These are phyloP conservation scores for Globodera ellingtonae DNA, from an alignment of 1,140 invertebrate species.

Conservation along the genomic window DNA sequence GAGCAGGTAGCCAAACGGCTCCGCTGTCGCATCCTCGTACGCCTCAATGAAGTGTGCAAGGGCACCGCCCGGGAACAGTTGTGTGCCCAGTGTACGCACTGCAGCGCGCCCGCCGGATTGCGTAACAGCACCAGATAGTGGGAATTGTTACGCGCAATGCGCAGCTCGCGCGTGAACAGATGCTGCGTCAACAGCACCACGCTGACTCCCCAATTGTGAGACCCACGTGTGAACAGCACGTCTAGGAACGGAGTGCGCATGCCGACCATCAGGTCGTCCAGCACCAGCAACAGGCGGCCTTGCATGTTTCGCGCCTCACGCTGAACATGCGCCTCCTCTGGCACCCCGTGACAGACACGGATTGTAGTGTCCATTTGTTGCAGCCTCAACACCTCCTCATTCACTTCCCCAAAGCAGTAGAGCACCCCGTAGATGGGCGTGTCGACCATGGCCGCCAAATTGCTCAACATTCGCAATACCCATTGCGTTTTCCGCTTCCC, in stretches of 20 bases:
- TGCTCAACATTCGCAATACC: slow-evolving; percentile 13
- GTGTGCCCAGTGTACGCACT: slow-evolving; percentile 18
- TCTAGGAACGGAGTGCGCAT: slow-evolving; percentile 27
- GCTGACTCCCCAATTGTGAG: not conserved
- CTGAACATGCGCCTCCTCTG: not conserved
- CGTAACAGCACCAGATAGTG: slow-evolving; percentile 41
- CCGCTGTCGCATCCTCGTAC: slow-evolving; percentile 32
- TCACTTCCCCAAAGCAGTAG: slow-evolving; percentile 39
- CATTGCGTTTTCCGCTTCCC: slow-evolving; percentile 34
- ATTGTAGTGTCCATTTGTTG: slow-evolving; percentile 20
- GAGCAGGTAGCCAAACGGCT: slow-evolving; percentile 31
- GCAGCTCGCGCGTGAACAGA: slow-evolving; percentile 35
- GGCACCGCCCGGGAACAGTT: slow-evolving; percentile 26
- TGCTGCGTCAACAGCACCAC: slow-evolving; percentile 18
- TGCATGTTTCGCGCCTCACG: not conserved
- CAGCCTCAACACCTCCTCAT: slow-evolving; percentile 28
- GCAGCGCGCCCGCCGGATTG: slow-evolving; percentile 35
- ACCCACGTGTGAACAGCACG: slow-evolving; percentile 28
- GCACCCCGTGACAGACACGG: not conserved
- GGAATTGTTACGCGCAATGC: slow-evolving; percentile 32
- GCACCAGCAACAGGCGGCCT: not conserved
- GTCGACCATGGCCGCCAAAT: slow-evolving; percentile 3
- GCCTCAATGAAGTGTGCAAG: slow-evolving; percentile 31
- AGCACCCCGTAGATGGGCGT: slow-evolving; percentile 2
- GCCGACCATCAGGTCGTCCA: not conserved